A percentile compares a stretch with the other conserved stretches of the same genome.
These are phyloP conservation scores for Belonocnema kinseyi DNA, from an alignment of 1,140 invertebrate genomes.

Conservation along the genomic window DNA sequence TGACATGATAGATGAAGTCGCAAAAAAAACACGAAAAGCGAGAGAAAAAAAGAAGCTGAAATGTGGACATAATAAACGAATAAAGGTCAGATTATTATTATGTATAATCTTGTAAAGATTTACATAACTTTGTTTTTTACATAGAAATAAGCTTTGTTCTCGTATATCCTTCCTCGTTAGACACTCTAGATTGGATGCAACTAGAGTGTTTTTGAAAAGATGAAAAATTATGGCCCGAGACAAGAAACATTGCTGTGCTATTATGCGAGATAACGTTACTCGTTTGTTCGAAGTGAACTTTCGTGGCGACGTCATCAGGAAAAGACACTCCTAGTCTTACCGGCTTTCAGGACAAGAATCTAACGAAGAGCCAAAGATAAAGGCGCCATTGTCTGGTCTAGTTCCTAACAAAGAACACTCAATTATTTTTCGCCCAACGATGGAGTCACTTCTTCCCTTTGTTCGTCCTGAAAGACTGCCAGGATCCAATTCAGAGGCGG, in stretches of 20 bases:
- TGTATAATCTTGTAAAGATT: too few relatives aligned
- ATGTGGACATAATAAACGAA: too few relatives aligned
- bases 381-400: neutral
- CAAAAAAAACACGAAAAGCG: too few relatives aligned
- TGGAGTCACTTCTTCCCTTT: slow-evolving; percentile 39
- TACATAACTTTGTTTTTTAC: neutral
- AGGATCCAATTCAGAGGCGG: slow-evolving; percentile 32
- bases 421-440: slow-evolving; percentile 46
- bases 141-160: too few relatives aligned
- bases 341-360: neutral
- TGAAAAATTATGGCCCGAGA: slow-evolving; percentile 26
- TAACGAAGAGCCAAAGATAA: slow-evolving; percentile 1
- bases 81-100: too few relatives aligned
- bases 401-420: slow-evolving; percentile 41
- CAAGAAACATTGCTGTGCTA: neutral
- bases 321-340: slow-evolving; percentile 16
- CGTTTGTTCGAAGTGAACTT: slow-evolving; percentile 42
- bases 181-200: too few relatives aligned
- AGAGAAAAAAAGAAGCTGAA: too few relatives aligned
- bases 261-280: slow-evolving; percentile 42
- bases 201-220: neutral
- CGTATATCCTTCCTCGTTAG: too few relatives aligned
- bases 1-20: too few relatives aligned
- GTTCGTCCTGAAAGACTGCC: slow-evolving; percentile 38
- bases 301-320: slow-evolving; percentile 9